Evolutionary conservation across 1,140 invertebrate genomes (phyloP).

Genomic region (Asbolus verrucosus): DNA sequence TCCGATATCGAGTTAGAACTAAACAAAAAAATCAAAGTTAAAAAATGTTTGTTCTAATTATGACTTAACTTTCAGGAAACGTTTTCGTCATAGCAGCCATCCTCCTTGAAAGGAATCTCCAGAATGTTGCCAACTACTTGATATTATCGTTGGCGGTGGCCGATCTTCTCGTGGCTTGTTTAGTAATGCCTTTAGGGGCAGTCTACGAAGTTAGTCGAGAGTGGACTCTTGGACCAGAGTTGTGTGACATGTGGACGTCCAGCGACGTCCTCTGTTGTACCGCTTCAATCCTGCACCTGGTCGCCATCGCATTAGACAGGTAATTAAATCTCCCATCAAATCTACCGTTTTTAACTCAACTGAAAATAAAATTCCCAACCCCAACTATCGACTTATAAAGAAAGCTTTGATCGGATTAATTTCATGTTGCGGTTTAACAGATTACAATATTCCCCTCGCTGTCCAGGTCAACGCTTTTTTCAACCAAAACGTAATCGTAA

Average conservation of each 20-base stretch:
- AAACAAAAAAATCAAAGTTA: too few species aligned
- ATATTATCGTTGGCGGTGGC: constrained; percentile 89
- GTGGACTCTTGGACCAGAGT: constrained; percentile 76
- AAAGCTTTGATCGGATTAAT: constrained; percentile 30
- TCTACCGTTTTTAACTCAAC: constrained; percentile 12
- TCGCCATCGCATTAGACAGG: constrained; percentile 95
- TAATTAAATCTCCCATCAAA: constrained; percentile 62
- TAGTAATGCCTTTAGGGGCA: constrained; percentile 87
- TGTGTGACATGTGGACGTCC: constrained; percentile 95
- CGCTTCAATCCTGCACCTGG: constrained; percentile 93
- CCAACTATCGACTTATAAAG: background rate
- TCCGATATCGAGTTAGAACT: too few species aligned
- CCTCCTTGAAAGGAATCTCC: constrained; percentile 87
- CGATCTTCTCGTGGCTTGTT: constrained; percentile 85
- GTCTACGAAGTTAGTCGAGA: constrained; percentile 75
- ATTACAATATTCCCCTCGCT: background rate
- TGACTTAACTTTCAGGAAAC: constrained; percentile 76
- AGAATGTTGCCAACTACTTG: constrained; percentile 88
- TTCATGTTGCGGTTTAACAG: constrained; percentile 18
- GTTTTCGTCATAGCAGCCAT: constrained; percentile 96
- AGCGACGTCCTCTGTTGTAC: constrained; percentile 94
- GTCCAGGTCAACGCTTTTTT: constrained; percentile 20
- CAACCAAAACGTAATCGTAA: background rate
- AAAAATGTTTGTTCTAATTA: too few species aligned
- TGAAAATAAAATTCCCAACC: constrained; percentile 15